A percentile compares a stretch with the other conserved stretches of the same genome.
Evolutionary conservation across 2,113 vertebrate species (phyloP).

Genomic region (Phasianus colchicus): DNA sequence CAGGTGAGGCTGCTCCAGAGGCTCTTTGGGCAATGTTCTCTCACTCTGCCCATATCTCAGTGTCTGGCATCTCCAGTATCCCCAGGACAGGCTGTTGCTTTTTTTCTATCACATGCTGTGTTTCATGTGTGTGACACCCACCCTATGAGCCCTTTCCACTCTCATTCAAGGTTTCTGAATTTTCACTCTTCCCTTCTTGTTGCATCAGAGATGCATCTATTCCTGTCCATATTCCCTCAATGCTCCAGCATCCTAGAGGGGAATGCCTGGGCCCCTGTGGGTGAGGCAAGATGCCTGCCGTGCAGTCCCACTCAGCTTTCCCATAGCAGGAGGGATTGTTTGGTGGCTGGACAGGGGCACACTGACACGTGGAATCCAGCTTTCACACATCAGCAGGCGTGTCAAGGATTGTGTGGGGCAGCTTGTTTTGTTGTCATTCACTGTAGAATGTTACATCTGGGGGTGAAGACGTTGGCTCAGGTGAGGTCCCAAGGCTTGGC

Average conservation of each 20-base stretch:
- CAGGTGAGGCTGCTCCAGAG: neutral
- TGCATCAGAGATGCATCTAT: neutral
- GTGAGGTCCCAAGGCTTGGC: neutral
- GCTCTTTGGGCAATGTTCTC: neutral
- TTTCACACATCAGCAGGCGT: neutral
- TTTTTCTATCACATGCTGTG: rapidly evolving
- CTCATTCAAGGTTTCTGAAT: neutral
- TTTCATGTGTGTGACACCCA: neutral
- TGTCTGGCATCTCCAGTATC: neutral
- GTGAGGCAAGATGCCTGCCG: neutral
- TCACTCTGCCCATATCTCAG: neutral
- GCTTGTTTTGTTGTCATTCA: neutral
- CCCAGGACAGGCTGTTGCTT: rapidly evolving
- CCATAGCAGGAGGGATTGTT: neutral
- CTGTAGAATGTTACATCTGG: neutral
- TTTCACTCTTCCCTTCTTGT: neutral
- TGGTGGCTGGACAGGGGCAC: neutral
- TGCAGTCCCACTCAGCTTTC: rapidly evolving
- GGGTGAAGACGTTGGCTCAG: rapidly evolving
- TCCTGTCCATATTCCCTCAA: neutral
- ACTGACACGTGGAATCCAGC: neutral
- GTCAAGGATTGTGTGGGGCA: neutral
- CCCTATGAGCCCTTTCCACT: neutral
- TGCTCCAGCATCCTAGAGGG: neutral
- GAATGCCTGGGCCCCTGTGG: neutral